Percentiles rank a stretch among this genome's conserved stretches.
phyloP scores from a whole-genome alignment of 2,888 invertebrate genomes.

The Drosophila basisetae region DNA sequence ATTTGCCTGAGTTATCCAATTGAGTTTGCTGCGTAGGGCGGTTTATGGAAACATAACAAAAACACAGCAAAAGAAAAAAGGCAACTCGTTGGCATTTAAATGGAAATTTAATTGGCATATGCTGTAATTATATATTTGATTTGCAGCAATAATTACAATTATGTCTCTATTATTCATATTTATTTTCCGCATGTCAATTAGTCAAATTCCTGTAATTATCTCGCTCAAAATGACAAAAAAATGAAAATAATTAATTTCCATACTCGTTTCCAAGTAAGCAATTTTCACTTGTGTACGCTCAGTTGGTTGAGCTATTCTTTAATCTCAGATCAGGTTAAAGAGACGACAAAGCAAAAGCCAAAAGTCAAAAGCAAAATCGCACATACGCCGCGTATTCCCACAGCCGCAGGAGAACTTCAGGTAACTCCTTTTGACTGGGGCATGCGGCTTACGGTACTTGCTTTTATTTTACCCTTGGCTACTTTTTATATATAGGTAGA shows the following conservation, averaged over 20 bases:
- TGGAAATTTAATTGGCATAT: conserved; percentile 70
- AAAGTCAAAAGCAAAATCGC: conserved; percentile 57
- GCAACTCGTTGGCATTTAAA: conserved; percentile 51
- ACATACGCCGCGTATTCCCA: conserved; percentile 73
- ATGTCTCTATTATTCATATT: conserved; percentile 62
- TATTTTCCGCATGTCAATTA: conserved; percentile 66
- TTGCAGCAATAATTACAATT: conserved; percentile 65
- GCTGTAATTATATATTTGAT: conserved; percentile 62
- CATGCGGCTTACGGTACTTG: conserved; percentile 57
- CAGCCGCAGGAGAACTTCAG: conserved; percentile 56
- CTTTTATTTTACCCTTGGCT: conserved; percentile 76
- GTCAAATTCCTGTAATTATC: conserved; percentile 57
- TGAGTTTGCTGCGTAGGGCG: conserved; percentile 29
- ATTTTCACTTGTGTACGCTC: background rate
- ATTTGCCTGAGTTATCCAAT: conserved; percentile 59
- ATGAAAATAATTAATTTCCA: conserved; percentile 19
- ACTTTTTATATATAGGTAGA: conserved; percentile 65
- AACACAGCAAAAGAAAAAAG: conserved; percentile 23
- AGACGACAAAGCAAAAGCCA: conserved; percentile 16
- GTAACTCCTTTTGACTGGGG: conserved; percentile 51
- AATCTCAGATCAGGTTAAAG: conserved; percentile 18
- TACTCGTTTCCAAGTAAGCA: background rate
- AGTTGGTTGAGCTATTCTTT: conserved; percentile 3
- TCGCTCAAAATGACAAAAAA: conserved; percentile 5
- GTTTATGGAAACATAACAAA: conserved; percentile 43